Evolutionary conservation across 2,797 vertebrate genomes (phyloP).

Genomic region (Furcifer pardalis): DNA sequence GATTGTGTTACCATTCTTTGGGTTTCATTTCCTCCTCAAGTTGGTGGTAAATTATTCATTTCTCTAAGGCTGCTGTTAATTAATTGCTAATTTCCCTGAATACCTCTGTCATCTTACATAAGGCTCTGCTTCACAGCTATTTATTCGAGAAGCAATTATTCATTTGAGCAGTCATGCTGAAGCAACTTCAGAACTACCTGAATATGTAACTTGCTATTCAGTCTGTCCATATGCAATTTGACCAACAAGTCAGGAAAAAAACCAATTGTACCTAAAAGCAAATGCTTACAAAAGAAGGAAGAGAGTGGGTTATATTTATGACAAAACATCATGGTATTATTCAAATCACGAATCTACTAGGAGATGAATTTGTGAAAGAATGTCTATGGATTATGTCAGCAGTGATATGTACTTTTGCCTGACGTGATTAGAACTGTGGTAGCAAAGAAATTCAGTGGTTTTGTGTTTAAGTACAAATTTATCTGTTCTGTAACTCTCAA

Average conservation of each 20-base stretch:
- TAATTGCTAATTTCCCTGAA: constrained; percentile 38
- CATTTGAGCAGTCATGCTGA: constrained; percentile 30
- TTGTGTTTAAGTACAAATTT: neutral
- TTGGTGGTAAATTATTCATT: constrained; percentile 14
- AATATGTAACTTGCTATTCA: neutral
- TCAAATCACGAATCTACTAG: neutral
- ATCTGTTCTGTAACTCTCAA: neutral
- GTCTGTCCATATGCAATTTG: neutral
- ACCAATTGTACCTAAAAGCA: neutral
- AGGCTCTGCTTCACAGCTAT: neutral
- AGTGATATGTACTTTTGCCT: too few relatives aligned
- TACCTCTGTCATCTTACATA: constrained; percentile 34
- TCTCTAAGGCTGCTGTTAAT: constrained; percentile 5
- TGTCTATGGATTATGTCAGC: neutral
- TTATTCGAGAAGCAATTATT: constrained; percentile 32
- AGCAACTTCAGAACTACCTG: constrained; percentile 4
- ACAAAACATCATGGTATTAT: neutral
- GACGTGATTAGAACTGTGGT: neutral
- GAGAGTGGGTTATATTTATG: neutral
- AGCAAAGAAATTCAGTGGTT: neutral
- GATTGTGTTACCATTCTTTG: neutral
- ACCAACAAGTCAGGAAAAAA: neutral
- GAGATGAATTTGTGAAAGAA: neutral
- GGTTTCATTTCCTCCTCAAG: neutral
- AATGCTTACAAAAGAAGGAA: neutral